A percentile compares a stretch with the other conserved stretches of the same genome.
Conservation (phyloP, 2,797 vertebrate genomes). For the Calcarius lapponicus region DNA sequence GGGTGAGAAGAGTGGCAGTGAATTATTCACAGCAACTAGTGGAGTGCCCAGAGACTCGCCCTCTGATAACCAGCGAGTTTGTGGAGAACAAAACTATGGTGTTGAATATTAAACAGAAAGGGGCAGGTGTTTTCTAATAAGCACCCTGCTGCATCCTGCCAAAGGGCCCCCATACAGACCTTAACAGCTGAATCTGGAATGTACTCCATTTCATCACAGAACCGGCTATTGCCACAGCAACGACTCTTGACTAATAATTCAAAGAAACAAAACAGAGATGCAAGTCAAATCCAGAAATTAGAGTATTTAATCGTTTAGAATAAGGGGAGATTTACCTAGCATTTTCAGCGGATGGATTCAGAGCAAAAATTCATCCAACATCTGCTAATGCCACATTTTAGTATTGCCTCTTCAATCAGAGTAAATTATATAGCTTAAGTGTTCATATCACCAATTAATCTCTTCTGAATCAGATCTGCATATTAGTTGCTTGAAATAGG, state of each 20-base stretch:
- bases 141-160: neutral
- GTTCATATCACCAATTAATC: slow-evolving; percentile 61
- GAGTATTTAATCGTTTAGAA: neutral
- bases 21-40: slow-evolving; percentile 14
- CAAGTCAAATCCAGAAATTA: slow-evolving; percentile 25
- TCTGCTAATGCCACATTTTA: slow-evolving; percentile 29
- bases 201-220: neutral
- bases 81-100: neutral
- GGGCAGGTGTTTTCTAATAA: slow-evolving; percentile 23
- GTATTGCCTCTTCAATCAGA: slow-evolving; percentile 53
- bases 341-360: neutral
- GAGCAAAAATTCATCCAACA: slow-evolving; percentile 17
- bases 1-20: neutral
- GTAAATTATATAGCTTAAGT: slow-evolving; percentile 58
- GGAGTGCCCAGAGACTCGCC: neutral
- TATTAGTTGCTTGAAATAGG: slow-evolving; percentile 49
- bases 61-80: slow-evolving; percentile 19
- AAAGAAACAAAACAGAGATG: slow-evolving; percentile 21
- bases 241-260: neutral
- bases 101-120: slow-evolving; percentile 45
- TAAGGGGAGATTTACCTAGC: neutral
- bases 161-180: neutral
- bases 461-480: slow-evolving; percentile 56
- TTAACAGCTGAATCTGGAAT: neutral
- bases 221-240: slow-evolving; percentile 19